Base-by-base conservation (phyloP, 1,140 invertebrate species). In the Dryas iulia region DNA sequence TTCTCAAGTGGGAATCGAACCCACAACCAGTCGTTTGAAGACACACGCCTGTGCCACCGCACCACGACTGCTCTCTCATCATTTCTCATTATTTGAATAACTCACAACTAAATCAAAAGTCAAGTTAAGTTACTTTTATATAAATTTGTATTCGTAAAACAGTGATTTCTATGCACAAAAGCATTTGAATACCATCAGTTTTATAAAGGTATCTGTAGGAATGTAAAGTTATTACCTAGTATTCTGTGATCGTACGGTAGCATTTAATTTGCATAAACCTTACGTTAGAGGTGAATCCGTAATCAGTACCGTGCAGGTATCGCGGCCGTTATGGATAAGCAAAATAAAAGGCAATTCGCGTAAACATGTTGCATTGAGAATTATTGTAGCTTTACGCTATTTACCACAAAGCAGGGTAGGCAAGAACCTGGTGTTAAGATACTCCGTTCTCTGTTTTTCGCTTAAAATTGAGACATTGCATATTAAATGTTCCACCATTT, bases 231-330 rank as follows among this genome's bases (percentile, higher is more conserved):
- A 67, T 60, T 56, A 56, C 59, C 7, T 31, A 33, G 71, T 78
- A 81, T 84, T 82, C 72, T 18, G 62, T 60, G 59, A 70, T 61
- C 74, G 73, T 73, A 71, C 70, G 59, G 53, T 62, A 62, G 68
- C 66, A 62, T 76, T 72, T 70, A 69, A 64, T 84, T 82, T 78
- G 72, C 79, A 79, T 84, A 77, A 78, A 75, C 73, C 73, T 82
- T 74, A 78, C 76, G 72, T 76, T 73, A 60, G 69, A 54, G 54
- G 14, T 28, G 76, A 80, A 82, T 80, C 66, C 66, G 52, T 78
- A 80, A 83, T 81, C 61, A 77, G 71, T 78, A 53, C 58, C 47
- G 56, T 35, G 35, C 33, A 31, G 14, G 56, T 66, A 59, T 8
- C 33, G 24, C 26, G n/a, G 65, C 28, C 30, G 52, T 39, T 28